phyloP scores from a whole-genome alignment of 1,140 invertebrate species.

The Drosophila micromelanica region DNA sequence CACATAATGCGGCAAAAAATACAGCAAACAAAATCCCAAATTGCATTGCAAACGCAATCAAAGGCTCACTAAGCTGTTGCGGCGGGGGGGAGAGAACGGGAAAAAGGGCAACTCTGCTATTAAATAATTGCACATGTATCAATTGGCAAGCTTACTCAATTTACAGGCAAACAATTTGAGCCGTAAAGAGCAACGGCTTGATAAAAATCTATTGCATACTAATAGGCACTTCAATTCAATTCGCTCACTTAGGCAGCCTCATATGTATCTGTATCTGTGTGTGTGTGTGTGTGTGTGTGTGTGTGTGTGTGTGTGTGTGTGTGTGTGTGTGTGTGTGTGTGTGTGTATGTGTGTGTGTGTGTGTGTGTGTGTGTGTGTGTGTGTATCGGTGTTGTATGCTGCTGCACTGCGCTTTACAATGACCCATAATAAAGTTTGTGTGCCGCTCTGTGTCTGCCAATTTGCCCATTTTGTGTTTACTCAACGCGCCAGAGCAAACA shows the following conservation, averaged over 20 bases:
- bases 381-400: slow-evolving; percentile 24
- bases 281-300: slow-evolving; percentile 9
- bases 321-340: not conserved
- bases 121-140: slow-evolving; percentile 57
- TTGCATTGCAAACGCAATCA: slow-evolving; percentile 7
- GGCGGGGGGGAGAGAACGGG: not conserved
- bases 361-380: no score
- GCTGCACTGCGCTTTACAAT: slow-evolving; percentile 62
- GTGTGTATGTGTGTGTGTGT: slow-evolving; percentile 5
- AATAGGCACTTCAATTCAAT: slow-evolving; percentile 70
- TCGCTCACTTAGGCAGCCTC: slow-evolving; percentile 56
- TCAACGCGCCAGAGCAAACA: slow-evolving; percentile 59
- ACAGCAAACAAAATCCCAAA: slow-evolving; percentile 42
- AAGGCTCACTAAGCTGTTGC: slow-evolving; percentile 10
- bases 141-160: slow-evolving; percentile 59
- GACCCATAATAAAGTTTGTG: slow-evolving; percentile 71
- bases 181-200: slow-evolving; percentile 56
- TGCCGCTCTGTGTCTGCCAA: slow-evolving; percentile 63
- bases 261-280: slow-evolving; percentile 3
- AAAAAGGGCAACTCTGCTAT: slow-evolving; percentile 6
- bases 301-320: no score
- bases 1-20: slow-evolving; percentile 45
- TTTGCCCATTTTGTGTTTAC: slow-evolving; percentile 66
- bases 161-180: slow-evolving; percentile 60
- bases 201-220: slow-evolving; percentile 71